Base-by-base conservation (phyloP, 2,113 vertebrate genomes). In the Crotalus viridis region DNA sequence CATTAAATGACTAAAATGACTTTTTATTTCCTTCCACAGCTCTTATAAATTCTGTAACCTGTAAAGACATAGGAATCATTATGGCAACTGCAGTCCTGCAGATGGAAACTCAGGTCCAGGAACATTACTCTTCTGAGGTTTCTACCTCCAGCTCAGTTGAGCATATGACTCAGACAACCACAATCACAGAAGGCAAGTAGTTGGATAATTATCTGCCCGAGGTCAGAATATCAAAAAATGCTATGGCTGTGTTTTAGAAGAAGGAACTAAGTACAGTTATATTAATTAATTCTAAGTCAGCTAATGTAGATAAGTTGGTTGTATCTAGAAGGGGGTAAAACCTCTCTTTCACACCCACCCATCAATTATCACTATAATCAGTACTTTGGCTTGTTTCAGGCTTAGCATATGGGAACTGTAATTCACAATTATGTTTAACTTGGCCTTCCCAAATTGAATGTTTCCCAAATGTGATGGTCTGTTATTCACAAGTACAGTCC, bases 131-230 rank as follows among this genome's bases (percentile, higher is more conserved):
- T 93, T 59, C 93, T 93, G 94, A 91, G 90, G 92, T 96, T 91
- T 97, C 95, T 88, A 12, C 46, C 9, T 95, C 95, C 95, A 69
- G 85, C n/a, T 94, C 95, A 46, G 0, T 90, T 89, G 88, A 96
- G 87, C 93, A 56, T 69, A 94, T 94, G 93, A 96, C 95, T 88
- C 89, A 96, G 81, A 95, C 94, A 87, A 96, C 94, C 94, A 93
- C 89, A 93, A 93, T 85, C 26, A 3, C 92, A 86, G 95, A 95
- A 97, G 96, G 95, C 92, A 95, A 95, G 94, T 90, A 92, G 57
- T 15, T 8, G 56, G 61, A 10, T 4, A 5, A 28, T 56, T 81
- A 39, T 33, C 22, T 52, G 46, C 51, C 81, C 33, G 59, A 56
- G 39, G 2, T 48, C 19, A 69, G 4, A n/a, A 19, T 28, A 87